These are phyloP conservation scores for Drosophila lini DNA, from an alignment of 1,140 invertebrate genomes.

Conservation along the genomic window DNA sequence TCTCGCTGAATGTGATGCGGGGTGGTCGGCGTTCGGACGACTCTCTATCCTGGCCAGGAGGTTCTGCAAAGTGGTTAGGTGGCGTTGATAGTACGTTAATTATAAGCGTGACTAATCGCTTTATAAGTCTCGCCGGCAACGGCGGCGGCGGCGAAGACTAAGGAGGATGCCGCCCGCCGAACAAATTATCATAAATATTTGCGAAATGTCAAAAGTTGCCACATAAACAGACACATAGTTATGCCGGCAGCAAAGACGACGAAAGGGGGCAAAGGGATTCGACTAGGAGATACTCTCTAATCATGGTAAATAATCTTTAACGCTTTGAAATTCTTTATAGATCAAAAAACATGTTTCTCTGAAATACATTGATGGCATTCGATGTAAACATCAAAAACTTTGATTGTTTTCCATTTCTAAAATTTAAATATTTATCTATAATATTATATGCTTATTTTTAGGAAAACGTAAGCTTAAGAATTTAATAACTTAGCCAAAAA, in stretches of 20 bases:
- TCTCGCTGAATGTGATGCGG: constrained; percentile 78
- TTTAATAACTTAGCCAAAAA: no score
- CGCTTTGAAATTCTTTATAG: no score
- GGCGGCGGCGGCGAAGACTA: background rate
- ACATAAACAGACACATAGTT: constrained; percentile 32
- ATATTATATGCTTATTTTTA: no score
- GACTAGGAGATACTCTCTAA: constrained; percentile 17
- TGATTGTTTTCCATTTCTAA: no score
- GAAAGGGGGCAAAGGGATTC: background rate
- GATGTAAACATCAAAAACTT: no score
- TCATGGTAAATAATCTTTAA: background rate
- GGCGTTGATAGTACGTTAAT: background rate
- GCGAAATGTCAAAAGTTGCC: constrained; percentile 38
- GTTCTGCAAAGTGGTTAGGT: constrained; percentile 41
- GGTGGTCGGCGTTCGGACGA: constrained; percentile 26
- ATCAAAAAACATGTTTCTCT: no score
- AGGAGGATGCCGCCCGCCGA: background rate
- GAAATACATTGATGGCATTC: no score
- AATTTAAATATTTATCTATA: no score
- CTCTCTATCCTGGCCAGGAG: constrained; percentile 47
- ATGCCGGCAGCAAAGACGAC: constrained; percentile 24
- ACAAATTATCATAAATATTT: constrained; percentile 56
- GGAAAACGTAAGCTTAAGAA: no score
- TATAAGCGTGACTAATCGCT: constrained; percentile 43
- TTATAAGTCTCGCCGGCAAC: constrained; percentile 23